Percentiles rank a stretch among this genome's conserved stretches.
phyloP scores from a whole-genome alignment of 2,113 vertebrate genomes.

The Hypomesus transpacificus region DNA sequence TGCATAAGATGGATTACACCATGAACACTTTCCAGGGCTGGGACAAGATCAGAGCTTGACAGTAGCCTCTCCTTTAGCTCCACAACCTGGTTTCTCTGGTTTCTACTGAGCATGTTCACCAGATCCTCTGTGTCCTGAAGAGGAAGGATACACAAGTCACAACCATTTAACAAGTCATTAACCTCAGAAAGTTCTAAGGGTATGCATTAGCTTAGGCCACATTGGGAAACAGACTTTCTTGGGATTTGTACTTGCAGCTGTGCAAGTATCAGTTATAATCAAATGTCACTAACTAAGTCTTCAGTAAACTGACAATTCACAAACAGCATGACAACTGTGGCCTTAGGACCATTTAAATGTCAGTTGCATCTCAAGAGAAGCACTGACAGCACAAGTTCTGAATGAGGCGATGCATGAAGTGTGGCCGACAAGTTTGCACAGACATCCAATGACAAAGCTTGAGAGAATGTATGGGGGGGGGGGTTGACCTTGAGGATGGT shows the following conservation, averaged over 20 bases:
- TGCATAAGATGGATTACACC: slow-evolving; percentile 64
- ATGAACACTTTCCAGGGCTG: slow-evolving; percentile 64
- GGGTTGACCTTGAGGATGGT: slow-evolving; percentile 61
- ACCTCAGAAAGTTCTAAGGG: not conserved
- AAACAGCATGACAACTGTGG: not conserved
- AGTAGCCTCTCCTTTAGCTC: slow-evolving; percentile 48
- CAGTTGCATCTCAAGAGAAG: not conserved
- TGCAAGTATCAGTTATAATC: too few species aligned
- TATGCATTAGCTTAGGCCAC: not conserved
- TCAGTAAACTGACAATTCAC: too few species aligned
- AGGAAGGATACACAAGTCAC: not conserved
- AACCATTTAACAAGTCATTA: not conserved
- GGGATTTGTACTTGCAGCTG: too few species aligned
- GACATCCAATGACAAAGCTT: not conserved
- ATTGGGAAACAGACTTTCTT: too few species aligned
- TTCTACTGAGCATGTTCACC: slow-evolving; percentile 57
- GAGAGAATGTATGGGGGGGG: not conserved
- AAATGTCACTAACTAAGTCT: too few species aligned
- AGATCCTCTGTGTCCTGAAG: slow-evolving; percentile 65
- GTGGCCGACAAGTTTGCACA: not conserved
- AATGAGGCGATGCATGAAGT: not conserved
- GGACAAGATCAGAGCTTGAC: slow-evolving; percentile 53
- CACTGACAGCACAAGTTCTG: not conserved
- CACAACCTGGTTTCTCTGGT: slow-evolving; percentile 61
- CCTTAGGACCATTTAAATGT: not conserved